phyloP scores from a whole-genome alignment of 2,113 vertebrate species.

The Odontesthes bonariensis region DNA sequence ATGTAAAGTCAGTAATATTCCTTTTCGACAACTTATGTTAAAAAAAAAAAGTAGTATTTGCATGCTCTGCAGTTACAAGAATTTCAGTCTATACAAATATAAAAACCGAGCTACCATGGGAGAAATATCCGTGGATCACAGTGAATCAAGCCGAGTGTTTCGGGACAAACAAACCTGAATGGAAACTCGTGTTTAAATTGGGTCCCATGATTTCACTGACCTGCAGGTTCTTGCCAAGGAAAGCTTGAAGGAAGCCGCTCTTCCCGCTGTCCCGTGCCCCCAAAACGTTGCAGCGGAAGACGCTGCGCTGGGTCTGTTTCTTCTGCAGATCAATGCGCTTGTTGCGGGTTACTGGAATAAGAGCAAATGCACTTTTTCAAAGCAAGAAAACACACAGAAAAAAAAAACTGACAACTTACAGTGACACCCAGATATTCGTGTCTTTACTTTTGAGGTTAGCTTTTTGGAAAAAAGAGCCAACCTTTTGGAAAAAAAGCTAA shows the following conservation, averaged over 20 bases:
- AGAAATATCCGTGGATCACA: background rate
- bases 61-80: no score
- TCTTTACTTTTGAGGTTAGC: no score
- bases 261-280: slow-evolving; percentile 92
- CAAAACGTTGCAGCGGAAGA: slow-evolving; percentile 95
- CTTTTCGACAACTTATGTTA: background rate
- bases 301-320: slow-evolving; percentile 97
- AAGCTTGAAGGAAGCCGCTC: slow-evolving; percentile 93
- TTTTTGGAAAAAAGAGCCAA: no score
- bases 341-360: slow-evolving; percentile 91
- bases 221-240: slow-evolving; percentile 91
- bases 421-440: no score
- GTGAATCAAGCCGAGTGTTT: background rate
- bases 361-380: background rate
- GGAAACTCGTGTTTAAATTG: background rate
- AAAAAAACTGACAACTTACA: no score
- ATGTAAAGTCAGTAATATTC: background rate
- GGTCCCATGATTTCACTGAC: slow-evolving; percentile 73
- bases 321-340: slow-evolving; percentile 99
- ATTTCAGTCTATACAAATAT: no score
- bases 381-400: background rate
- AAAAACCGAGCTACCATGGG: no score
- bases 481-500: no score
- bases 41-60: no score
- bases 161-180: background rate